These are phyloP conservation scores for Athalia circularis DNA, from an alignment of 2,888 invertebrate genomes.

Conservation along the genomic window DNA sequence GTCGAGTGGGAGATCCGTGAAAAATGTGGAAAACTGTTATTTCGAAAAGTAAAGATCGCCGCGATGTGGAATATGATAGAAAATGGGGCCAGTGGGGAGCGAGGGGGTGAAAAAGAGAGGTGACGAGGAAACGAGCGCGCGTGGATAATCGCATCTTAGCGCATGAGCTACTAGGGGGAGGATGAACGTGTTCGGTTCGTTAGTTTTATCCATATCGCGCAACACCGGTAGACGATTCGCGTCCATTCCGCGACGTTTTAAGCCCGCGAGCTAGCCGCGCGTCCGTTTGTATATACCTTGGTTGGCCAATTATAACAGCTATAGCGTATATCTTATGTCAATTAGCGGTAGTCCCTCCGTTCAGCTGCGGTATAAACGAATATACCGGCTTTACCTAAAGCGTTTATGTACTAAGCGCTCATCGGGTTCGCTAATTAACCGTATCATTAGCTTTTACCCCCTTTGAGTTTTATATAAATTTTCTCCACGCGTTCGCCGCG, in stretches of 20 bases:
- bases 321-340: conserved; percentile 16
- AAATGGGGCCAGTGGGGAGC: not conserved
- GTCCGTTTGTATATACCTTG: too few relatives aligned
- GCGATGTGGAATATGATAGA: not conserved
- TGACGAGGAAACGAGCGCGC: not conserved
- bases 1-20: not conserved
- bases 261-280: too few relatives aligned
- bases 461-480: not conserved
- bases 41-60: not conserved
- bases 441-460: conserved; percentile 16
- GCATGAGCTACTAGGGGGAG: too few relatives aligned
- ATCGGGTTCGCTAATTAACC: conserved; percentile 23
- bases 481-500: not conserved
- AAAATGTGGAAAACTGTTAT: not conserved
- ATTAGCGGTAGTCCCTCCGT: conserved; percentile 3
- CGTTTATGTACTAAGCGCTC: conserved; percentile 22
- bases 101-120: not conserved
- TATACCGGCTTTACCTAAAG: conserved; percentile 36
- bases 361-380: not conserved
- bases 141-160: too few relatives aligned
- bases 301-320: conserved; percentile 31
- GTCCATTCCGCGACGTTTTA: too few relatives aligned
- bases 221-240: too few relatives aligned
- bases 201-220: not conserved
- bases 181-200: not conserved